Evolutionary conservation across 2,113 vertebrate species (phyloP).

Genomic region (Ardeotis arabs): DNA sequence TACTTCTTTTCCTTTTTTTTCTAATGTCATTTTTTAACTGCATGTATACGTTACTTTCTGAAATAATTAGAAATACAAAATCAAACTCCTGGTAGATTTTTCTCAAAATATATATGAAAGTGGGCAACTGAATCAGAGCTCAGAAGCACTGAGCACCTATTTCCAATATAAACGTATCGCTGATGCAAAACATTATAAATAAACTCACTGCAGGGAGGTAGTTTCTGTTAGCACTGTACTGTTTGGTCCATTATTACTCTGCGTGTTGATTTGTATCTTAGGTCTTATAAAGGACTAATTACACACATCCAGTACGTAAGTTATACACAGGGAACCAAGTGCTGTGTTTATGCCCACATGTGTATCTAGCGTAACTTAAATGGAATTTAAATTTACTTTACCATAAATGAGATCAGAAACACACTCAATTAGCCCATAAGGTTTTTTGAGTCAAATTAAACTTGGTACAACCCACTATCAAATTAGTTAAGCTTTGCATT

Average conservation of each 20-base stretch:
- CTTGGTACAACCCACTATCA: neutral
- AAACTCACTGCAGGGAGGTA: neutral
- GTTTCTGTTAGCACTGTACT: neutral
- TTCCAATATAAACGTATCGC: neutral
- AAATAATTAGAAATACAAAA: neutral
- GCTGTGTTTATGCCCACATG: neutral
- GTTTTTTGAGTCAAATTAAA: conserved; percentile 21
- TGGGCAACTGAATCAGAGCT: neutral
- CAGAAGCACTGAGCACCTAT: neutral
- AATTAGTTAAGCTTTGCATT: conserved; percentile 39
- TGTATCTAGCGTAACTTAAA: neutral
- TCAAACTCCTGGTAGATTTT: neutral
- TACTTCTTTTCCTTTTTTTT: neutral
- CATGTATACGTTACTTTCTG: neutral
- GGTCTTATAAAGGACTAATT: neutral
- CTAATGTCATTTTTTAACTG: neutral
- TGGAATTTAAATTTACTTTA: conserved; percentile 49
- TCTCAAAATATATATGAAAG: neutral
- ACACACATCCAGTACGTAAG: neutral
- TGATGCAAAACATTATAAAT: neutral
- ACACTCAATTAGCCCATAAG: neutral
- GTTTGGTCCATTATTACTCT: neutral
- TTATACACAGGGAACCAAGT: neutral
- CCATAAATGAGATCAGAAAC: conserved; percentile 34
- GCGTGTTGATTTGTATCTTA: neutral